Evolutionary conservation across 1,140 invertebrate genomes (phyloP), one percentile per base, ranked within the genome.

Genomic region (Philotrypesis tridentata): DNA sequence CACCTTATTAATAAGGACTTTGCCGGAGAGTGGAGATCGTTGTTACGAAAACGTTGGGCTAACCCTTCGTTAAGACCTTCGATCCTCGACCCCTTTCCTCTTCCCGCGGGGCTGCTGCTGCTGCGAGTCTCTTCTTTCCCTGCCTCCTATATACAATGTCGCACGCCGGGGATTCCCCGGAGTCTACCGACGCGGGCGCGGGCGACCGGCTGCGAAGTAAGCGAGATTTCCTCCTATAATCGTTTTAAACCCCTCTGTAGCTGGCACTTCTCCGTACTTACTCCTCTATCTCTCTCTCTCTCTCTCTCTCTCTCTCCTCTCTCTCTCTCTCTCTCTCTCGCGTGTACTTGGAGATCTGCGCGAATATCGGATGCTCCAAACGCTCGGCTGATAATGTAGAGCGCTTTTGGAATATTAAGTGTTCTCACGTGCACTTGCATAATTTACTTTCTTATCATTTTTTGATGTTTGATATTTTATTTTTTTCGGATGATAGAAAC

Each of bases 1-100:
- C 76, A 85, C 85, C 88, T 88, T 89, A 89, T 89, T 89, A 89
- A 88, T 89, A 89, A 88, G 88, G 87, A 88, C 87, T 89, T 83
- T 83, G 82, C 82, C 77, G 71, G 25, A 82, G 85, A 87, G 85
- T 85, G 84, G 85, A 87, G 83, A 89, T 87, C 85, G 85, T 73
- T 84, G 87, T 86, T 79, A 86, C 81, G 86, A 86, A 79, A 87
- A 86, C 84, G 80, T 84, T 83, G 75, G 74, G 82, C 87, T 88
- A 88, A 88, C 86, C 86, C 83, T 86, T 87, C 87, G 84, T 84
- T 88, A 86, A 87, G 84, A 83, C 84, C 84, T 85, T 85, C 85
- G 83, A 83, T 84, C 83, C 82, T 48, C 77, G 43, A 78, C 83
- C 79, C 83, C 63, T 65, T 71, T 75, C 79, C 65, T 65, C 72